Conservation (phyloP, 2,888 invertebrate species). For the Stenchaetothrips biformis region DNA sequence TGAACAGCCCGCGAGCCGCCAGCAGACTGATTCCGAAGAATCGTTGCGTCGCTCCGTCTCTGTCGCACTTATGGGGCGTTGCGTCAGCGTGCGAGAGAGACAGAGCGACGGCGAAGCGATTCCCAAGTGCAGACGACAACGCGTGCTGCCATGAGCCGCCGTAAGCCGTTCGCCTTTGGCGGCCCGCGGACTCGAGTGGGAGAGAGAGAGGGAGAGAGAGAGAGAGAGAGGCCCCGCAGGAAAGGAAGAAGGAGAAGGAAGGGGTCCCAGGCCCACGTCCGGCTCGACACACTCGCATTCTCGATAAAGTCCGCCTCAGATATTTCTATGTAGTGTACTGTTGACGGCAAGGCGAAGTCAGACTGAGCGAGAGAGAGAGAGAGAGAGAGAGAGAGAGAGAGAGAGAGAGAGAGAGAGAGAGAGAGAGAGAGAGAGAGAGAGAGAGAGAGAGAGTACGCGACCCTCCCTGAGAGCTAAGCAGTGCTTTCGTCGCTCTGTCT, state of each 20-base stretch:
- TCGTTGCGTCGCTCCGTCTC: not conserved
- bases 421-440: constrained; percentile 14
- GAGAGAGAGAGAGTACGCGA: constrained; percentile 26
- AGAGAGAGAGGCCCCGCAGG: not conserved
- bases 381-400: constrained; percentile 6
- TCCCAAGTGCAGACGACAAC: too few species aligned
- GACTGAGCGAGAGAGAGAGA: not conserved
- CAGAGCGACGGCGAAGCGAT: too few species aligned
- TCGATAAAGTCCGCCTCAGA: not conserved
- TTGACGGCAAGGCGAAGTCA: not conserved
- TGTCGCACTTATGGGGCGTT: too few species aligned
- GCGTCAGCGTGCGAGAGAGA: too few species aligned
- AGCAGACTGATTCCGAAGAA: not conserved
- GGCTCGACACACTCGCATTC: not conserved
- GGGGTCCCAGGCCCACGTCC: not conserved
- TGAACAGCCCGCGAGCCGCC: not conserved
- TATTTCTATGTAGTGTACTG: not conserved
- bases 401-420: not conserved
- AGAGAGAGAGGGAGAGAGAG: not conserved
- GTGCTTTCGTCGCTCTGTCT: constrained; percentile 16
- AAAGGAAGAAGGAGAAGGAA: too few species aligned
- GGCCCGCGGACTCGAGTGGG: not conserved
- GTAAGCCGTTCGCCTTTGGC: too few species aligned
- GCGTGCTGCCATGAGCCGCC: too few species aligned
- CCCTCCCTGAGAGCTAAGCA: constrained; percentile 33